A percentile compares a stretch with the other conserved stretches of the same genome.
Conservation (phyloP, 1,140 invertebrate species). For the Scaptodrosophila lebanonensis region DNA sequence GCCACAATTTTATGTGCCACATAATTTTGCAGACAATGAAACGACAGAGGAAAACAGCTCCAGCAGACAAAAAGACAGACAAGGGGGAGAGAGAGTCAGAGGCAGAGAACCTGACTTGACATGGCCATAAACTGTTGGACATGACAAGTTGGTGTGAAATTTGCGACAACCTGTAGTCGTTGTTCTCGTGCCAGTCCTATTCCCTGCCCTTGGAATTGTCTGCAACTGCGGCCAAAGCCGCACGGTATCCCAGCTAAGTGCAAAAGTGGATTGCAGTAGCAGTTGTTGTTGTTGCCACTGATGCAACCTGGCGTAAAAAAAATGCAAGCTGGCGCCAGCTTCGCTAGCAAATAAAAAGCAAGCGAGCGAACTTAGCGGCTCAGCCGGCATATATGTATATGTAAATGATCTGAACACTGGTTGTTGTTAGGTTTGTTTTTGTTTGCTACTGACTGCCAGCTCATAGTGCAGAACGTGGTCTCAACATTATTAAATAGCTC, state of each 20-base stretch:
- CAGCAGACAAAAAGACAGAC: neutral
- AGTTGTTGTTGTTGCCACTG: slow-evolving; percentile 14
- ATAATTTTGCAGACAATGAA: slow-evolving; percentile 39
- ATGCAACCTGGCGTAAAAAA: no score
- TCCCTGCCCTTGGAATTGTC: neutral
- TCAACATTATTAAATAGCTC: no score
- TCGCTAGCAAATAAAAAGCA: no score
- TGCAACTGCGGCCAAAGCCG: slow-evolving; percentile 44
- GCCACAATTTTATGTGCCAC: slow-evolving; percentile 25
- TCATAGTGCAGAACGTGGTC: no score
- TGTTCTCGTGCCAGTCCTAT: neutral
- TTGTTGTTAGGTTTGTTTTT: no score
- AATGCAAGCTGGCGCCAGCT: no score
- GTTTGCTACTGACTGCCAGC: no score
- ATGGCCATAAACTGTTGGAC: slow-evolving; percentile 70
- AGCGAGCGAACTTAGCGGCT: no score
- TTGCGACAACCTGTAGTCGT: slow-evolving; percentile 60
- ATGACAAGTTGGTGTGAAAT: slow-evolving; percentile 73
- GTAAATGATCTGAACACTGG: no score
- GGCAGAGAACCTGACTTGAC: slow-evolving; percentile 43
- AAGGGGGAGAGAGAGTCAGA: neutral
- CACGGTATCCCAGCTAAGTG: slow-evolving; percentile 68
- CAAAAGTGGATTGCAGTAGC: slow-evolving; percentile 67
- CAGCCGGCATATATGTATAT: no score
- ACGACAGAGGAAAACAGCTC: neutral